Evolutionary conservation across 2,113 vertebrate species (phyloP).

Genomic region (Limanda limanda): DNA sequence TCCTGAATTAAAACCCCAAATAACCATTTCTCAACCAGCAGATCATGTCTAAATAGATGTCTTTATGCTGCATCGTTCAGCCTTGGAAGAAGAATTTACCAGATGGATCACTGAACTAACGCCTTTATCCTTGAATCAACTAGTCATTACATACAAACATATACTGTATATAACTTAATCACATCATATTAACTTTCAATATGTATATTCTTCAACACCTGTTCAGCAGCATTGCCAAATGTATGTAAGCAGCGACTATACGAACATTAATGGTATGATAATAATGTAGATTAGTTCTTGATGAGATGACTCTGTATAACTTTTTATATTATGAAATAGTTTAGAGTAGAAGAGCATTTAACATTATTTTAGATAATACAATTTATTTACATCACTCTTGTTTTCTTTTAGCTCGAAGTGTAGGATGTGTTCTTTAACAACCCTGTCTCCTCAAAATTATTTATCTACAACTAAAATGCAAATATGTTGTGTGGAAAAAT

Average conservation of each 20-base stretch:
- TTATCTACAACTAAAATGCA: background rate
- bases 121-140: background rate
- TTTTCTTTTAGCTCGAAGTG: background rate
- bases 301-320: background rate
- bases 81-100: background rate
- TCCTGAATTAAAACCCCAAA: background rate
- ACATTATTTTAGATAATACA: slow-evolving; percentile 3
- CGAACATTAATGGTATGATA: background rate
- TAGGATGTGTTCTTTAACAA: background rate
- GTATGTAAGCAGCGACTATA: slow-evolving; percentile 1
- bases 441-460: background rate
- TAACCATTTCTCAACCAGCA: background rate
- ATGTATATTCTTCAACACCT: background rate
- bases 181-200: background rate
- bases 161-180: background rate
- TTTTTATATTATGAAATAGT: slow-evolving; percentile 23
- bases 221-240: slow-evolving; percentile 6
- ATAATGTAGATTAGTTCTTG: slow-evolving; percentile 29
- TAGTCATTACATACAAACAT: background rate
- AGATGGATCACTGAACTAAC: background rate
- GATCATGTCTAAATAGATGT: background rate
- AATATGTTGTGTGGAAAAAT: background rate
- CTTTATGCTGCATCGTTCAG: background rate
- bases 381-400: slow-evolving; percentile 3
- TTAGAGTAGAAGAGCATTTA: slow-evolving; percentile 13